These are phyloP conservation scores for Carapus acus DNA, from an alignment of 2,797 vertebrate species.

Conservation along the genomic window DNA sequence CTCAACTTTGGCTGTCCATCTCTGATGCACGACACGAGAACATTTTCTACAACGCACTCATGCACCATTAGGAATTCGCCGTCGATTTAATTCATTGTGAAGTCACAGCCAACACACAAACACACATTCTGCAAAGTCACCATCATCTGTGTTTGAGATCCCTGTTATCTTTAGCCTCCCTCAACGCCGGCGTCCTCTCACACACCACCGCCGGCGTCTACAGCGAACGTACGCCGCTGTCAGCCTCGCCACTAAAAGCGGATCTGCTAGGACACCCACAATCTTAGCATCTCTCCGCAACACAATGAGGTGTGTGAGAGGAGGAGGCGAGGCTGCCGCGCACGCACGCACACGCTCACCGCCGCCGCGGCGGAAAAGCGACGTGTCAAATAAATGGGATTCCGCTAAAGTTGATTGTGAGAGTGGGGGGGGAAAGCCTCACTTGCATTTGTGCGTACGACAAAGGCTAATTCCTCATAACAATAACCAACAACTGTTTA, in stretches of 20 bases:
- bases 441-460: too few relatives aligned
- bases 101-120: conserved; percentile 7
- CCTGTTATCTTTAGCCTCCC: too few relatives aligned
- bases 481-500: conserved; percentile 31
- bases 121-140: neutral
- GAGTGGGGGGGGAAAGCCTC: too few relatives aligned
- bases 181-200: too few relatives aligned
- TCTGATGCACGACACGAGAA: too few relatives aligned
- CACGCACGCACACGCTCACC: conserved; percentile 41
- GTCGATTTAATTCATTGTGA: neutral
- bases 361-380: conserved; percentile 42
- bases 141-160: too few relatives aligned
- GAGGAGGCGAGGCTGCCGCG: conserved; percentile 48
- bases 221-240: conserved; percentile 23
- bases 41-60: too few relatives aligned
- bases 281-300: conserved; percentile 22
- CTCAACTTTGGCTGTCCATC: conserved; percentile 31
- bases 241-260: conserved; percentile 44
- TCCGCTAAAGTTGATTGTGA: conserved; percentile 19
- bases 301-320: conserved; percentile 1
- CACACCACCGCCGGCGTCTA: too few relatives aligned
- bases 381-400: conserved; percentile 18
- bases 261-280: conserved; percentile 43
- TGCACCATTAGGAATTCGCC: neutral
- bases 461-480: conserved; percentile 34